Percentiles rank a stretch among this genome's conserved stretches.
These are phyloP conservation scores for Nannobrachium achirus DNA, from an alignment of 2,113 vertebrate species.

Conservation along the genomic window DNA sequence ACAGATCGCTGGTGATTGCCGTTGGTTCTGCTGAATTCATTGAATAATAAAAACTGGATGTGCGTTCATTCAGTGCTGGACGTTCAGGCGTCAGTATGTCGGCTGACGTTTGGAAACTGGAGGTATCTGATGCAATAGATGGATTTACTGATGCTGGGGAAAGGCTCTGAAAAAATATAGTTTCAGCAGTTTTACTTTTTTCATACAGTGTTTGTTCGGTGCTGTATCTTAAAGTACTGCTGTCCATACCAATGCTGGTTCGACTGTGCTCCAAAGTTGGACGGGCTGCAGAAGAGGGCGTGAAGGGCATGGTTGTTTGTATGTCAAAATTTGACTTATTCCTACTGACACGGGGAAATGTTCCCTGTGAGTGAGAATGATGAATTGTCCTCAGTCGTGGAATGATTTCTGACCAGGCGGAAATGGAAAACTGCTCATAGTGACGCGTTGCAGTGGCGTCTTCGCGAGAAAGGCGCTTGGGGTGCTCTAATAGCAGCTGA, in stretches of 20 bases:
- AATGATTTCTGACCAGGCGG: slow-evolving; percentile 35
- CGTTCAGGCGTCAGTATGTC: slow-evolving; percentile 42
- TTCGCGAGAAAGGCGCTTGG: slow-evolving; percentile 17
- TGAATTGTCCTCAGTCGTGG: slow-evolving; percentile 12
- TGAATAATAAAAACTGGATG: slow-evolving; percentile 21
- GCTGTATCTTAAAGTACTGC: slow-evolving; percentile 68
- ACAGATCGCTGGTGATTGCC: slow-evolving; percentile 16
- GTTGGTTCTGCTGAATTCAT: slow-evolving; percentile 29
- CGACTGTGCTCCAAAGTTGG: slow-evolving; percentile 37
- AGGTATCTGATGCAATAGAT: slow-evolving; percentile 44
- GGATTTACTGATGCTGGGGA: slow-evolving; percentile 48
- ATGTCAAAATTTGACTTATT: slow-evolving; percentile 45
- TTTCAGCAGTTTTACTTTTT: slow-evolving; percentile 55
- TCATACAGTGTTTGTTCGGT: slow-evolving; percentile 53
- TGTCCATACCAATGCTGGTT: slow-evolving; percentile 41
- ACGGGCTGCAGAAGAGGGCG: slow-evolving; percentile 36
- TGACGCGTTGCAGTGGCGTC: background rate
- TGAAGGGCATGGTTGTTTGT: slow-evolving; percentile 24
- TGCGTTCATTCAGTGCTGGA: slow-evolving; percentile 37
- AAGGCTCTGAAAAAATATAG: slow-evolving; percentile 45
- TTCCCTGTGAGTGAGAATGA: slow-evolving; percentile 19
- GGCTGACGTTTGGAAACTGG: slow-evolving; percentile 46
- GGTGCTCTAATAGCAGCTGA: slow-evolving; percentile 16
- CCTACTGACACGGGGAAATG: slow-evolving; percentile 7
- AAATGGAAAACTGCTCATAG: slow-evolving; percentile 9